Conservation (phyloP, 2,888 invertebrate species). For the Pristionchus arcanus region DNA sequence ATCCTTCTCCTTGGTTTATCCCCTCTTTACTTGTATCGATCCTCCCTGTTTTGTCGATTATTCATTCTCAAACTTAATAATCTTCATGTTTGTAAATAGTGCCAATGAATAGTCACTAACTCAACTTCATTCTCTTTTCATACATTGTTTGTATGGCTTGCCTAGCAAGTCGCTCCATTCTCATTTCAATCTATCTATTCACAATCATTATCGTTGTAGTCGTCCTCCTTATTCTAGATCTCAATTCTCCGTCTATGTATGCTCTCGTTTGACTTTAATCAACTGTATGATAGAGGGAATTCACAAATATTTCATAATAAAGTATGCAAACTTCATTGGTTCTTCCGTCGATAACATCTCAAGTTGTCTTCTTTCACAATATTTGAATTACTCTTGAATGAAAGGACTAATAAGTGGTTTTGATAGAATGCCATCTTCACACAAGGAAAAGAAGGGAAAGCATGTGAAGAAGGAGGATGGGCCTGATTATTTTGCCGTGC, state of each 20-base stretch:
- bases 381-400: constrained; percentile 21
- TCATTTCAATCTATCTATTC: constrained; percentile 6
- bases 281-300: constrained; percentile 44
- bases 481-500: neutral
- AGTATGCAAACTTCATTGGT: constrained; percentile 19
- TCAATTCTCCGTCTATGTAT: constrained; percentile 23
- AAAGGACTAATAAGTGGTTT: constrained; percentile 41
- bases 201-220: neutral
- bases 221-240: constrained; percentile 25
- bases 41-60: constrained; percentile 8
- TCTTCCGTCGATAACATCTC: neutral
- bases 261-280: neutral
- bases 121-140: neutral
- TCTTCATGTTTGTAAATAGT: constrained; percentile 49
- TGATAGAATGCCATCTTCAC: constrained; percentile 38
- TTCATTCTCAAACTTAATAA: constrained; percentile 19
- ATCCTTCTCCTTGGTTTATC: constrained; percentile 5
- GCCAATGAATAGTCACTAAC: constrained; percentile 25
- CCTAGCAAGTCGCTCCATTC: neutral
- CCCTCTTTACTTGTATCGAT: constrained; percentile 9
- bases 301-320: constrained; percentile 26
- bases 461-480: neutral
- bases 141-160: constrained; percentile 22
- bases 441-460: neutral
- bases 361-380: constrained; percentile 37